These are phyloP conservation scores for Electrophaes corylata DNA, from an alignment of 2,888 invertebrate species.

Conservation along the genomic window DNA sequence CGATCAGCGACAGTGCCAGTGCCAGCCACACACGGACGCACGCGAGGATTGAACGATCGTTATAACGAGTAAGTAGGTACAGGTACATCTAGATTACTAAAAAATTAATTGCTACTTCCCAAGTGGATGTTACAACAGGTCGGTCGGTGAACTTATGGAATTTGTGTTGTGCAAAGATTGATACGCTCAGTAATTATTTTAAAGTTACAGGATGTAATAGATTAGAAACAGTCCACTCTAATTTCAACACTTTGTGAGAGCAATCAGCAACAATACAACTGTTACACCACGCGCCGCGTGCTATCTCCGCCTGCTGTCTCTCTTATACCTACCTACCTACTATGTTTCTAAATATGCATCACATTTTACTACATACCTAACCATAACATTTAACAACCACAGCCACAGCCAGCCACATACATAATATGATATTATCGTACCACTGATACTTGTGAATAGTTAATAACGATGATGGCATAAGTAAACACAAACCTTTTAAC, in stretches of 20 bases:
- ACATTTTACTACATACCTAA: too few relatives aligned
- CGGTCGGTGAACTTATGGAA: slow-evolving; percentile 32
- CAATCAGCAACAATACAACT: neutral
- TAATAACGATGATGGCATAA: neutral
- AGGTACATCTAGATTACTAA: neutral
- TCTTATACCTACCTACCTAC: too few relatives aligned
- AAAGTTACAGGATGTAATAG: slow-evolving; percentile 15
- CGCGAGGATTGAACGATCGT: slow-evolving; percentile 13
- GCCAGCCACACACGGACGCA: slow-evolving; percentile 15
- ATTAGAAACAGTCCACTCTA: slow-evolving; percentile 5
- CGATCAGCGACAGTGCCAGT: slow-evolving; percentile 25
- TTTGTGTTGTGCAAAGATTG: slow-evolving; percentile 26
- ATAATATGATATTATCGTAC: too few relatives aligned
- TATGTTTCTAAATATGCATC: neutral
- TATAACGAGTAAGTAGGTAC: slow-evolving; percentile 17
- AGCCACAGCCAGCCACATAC: too few relatives aligned
- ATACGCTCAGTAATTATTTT: slow-evolving; percentile 12
- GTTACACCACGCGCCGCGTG: neutral
- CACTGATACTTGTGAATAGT: neutral
- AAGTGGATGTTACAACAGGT: slow-evolving; percentile 24
- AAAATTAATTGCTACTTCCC: slow-evolving; percentile 32
- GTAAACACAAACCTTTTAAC: too few relatives aligned
- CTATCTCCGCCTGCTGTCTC: neutral
- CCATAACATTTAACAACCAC: too few relatives aligned
- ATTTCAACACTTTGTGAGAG: neutral